These are phyloP conservation scores for Ischnura elegans DNA, from an alignment of 2,888 invertebrate species.

Conservation along the genomic window DNA sequence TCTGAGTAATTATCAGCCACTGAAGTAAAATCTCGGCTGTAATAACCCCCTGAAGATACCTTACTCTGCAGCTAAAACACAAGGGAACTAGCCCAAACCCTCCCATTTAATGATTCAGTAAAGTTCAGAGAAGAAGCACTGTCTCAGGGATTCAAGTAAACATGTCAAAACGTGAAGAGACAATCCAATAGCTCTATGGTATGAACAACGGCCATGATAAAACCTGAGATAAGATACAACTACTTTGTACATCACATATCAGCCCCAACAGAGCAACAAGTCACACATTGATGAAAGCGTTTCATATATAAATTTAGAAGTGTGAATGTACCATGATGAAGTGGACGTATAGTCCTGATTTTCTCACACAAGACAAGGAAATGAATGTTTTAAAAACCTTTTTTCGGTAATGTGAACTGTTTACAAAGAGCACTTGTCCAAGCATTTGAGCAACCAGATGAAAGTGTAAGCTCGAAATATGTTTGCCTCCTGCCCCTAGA, in stretches of 20 bases:
- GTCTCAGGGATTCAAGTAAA: background rate
- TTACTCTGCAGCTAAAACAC: too few relatives aligned
- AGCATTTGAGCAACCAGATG: constrained; percentile 22
- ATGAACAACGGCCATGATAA: background rate
- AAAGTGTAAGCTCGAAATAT: background rate
- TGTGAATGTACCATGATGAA: too few relatives aligned
- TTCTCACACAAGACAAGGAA: too few relatives aligned
- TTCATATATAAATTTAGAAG: too few relatives aligned
- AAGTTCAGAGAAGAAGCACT: constrained; percentile 3
- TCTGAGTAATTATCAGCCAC: too few relatives aligned
- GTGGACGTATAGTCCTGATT: too few relatives aligned
- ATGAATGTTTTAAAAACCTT: too few relatives aligned
- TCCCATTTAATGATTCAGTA: background rate
- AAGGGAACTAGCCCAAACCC: background rate
- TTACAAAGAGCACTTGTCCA: background rate
- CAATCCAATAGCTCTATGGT: background rate
- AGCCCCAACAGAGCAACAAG: background rate
- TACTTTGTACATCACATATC: background rate
- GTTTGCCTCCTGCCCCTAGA: constrained; percentile 6
- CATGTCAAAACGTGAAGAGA: background rate
- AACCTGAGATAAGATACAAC: background rate
- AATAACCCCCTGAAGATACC: too few relatives aligned
- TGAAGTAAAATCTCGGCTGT: too few relatives aligned
- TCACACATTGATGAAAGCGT: background rate
- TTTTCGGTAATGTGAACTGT: background rate